Evolutionary conservation across 2,113 vertebrate genomes (phyloP).

Genomic region (Thryonomys swinderianus): DNA sequence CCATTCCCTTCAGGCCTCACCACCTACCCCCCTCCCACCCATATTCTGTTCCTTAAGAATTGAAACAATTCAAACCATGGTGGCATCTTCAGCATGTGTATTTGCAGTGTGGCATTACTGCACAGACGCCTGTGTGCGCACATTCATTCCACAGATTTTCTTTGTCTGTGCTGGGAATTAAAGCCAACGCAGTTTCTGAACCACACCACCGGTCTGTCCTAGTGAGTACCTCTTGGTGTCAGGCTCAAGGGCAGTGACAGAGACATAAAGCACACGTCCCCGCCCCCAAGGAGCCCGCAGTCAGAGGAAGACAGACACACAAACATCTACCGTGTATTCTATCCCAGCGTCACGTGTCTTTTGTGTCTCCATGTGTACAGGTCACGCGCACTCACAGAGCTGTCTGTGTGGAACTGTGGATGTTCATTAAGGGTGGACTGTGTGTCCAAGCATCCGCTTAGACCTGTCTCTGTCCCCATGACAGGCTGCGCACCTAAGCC

Average conservation of each 20-base stretch:
- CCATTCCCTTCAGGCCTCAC: conserved; percentile 29
- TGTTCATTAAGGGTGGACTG: neutral
- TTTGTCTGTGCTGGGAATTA: neutral
- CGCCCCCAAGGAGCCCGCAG: neutral
- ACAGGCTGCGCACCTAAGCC: conserved; percentile 67
- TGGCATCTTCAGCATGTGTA: neutral
- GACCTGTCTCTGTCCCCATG: conserved; percentile 13
- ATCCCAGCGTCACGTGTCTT: too few species aligned
- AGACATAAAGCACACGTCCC: neutral
- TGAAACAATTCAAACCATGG: neutral
- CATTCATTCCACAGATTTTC: neutral
- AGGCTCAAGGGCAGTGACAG: neutral
- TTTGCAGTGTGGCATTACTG: neutral
- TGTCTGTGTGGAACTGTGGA: neutral
- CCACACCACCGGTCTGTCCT: neutral
- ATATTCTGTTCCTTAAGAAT: conserved; percentile 29
- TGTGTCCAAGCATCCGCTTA: neutral
- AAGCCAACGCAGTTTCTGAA: neutral
- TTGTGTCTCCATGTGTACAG: neutral
- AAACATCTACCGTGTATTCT: neutral
- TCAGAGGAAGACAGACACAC: neutral
- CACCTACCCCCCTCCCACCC: neutral
- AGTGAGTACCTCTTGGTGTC: neutral
- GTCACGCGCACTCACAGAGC: accelerated
- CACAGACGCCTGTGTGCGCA: accelerated